These are phyloP conservation scores for Chinchilla lanigera DNA, from an alignment of 2,113 vertebrate species.

Conservation along the genomic window DNA sequence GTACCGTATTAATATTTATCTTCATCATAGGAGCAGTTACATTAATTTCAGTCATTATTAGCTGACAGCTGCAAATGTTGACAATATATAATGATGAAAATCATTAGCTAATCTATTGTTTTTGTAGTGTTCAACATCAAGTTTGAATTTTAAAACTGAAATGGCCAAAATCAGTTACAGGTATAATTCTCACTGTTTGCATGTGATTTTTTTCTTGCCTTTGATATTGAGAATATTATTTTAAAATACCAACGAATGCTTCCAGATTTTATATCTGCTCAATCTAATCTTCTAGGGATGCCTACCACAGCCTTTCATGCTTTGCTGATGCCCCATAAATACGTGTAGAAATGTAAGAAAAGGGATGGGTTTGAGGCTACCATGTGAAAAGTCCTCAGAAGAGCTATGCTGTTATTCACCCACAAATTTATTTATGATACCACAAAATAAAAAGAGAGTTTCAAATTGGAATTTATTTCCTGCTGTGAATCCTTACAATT, in stretches of 20 bases:
- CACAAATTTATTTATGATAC: constrained; percentile 29
- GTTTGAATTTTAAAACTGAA: not conserved
- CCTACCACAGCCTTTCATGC: not conserved
- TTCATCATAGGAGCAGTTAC: not conserved
- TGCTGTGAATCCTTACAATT: not conserved
- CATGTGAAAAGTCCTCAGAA: not conserved
- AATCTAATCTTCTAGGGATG: not conserved
- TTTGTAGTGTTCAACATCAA: constrained; percentile 4
- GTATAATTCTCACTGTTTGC: not conserved
- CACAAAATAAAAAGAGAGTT: constrained; percentile 5
- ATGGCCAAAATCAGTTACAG: not conserved
- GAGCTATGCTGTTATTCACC: not conserved
- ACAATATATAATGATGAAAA: constrained; percentile 28
- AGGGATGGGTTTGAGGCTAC: not conserved
- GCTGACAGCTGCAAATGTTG: constrained; percentile 1
- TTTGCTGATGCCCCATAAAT: not conserved
- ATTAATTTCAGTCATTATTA: constrained; percentile 63
- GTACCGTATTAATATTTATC: constrained; percentile 32
- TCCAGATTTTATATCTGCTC: not conserved
- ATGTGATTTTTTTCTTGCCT: not conserved
- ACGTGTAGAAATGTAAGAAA: not conserved
- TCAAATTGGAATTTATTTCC: not conserved
- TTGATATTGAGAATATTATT: constrained; percentile 17
- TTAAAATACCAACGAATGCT: not conserved
- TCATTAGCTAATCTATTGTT: constrained; percentile 24